Percentiles rank a stretch among this genome's conserved stretches.
These are phyloP conservation scores for Oryzias curvinotus DNA, from an alignment of 2,113 vertebrate species.

Conservation along the genomic window DNA sequence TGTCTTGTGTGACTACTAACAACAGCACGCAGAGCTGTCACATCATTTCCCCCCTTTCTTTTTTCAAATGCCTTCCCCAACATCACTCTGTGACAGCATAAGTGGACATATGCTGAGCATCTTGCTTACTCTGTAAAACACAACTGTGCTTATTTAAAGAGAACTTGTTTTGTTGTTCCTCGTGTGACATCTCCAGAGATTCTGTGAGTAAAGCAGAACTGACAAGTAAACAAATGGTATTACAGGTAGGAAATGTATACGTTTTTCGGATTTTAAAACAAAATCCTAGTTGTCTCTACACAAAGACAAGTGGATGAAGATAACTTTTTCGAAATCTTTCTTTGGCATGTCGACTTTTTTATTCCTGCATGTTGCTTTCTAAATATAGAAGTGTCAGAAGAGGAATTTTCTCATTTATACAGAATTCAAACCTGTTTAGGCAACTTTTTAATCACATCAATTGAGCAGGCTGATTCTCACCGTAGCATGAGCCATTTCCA, in stretches of 20 bases:
- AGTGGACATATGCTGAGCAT: conserved; percentile 25
- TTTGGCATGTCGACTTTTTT: conserved; percentile 1
- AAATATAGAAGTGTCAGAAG: background rate
- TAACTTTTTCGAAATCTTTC: background rate
- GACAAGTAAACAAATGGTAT: too few relatives aligned
- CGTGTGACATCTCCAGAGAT: background rate
- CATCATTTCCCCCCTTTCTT: conserved; percentile 4
- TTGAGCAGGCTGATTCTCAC: conserved; percentile 4
- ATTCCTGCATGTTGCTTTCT: background rate
- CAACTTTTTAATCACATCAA: conserved; percentile 12
- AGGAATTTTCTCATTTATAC: background rate
- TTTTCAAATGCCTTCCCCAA: conserved; percentile 16
- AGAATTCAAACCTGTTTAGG: background rate
- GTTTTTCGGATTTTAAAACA: too few relatives aligned
- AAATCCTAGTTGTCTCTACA: background rate
- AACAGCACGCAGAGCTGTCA: conserved; percentile 26
- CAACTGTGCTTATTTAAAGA: background rate
- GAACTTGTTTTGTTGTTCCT: background rate
- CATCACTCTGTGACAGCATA: conserved; percentile 26
- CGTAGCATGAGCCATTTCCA: conserved; percentile 5
- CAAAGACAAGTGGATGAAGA: background rate
- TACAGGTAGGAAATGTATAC: background rate
- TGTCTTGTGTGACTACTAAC: conserved; percentile 19
- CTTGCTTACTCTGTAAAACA: background rate
- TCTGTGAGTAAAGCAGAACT: background rate